Conservation (phyloP, 2,113 vertebrate genomes). For the Lates calcarifer region DNA sequence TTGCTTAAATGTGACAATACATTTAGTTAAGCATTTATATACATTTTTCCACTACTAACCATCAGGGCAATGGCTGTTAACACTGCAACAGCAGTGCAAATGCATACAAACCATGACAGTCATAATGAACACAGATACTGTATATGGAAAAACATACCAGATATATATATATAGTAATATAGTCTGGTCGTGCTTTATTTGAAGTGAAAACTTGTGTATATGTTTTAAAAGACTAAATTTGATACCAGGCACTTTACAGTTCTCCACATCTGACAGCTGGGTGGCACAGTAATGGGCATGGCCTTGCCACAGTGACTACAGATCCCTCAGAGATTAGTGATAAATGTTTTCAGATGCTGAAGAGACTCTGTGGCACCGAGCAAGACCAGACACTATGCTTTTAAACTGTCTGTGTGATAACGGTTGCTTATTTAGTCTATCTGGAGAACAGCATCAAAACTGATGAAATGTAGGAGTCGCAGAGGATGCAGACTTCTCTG, state of each 20-base stretch:
- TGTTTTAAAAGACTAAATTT: conserved; percentile 28
- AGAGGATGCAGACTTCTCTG: neutral
- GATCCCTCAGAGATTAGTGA: conserved; percentile 51
- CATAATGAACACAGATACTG: neutral
- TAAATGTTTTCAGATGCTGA: conserved; percentile 65
- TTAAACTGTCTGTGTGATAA: neutral
- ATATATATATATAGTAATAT: no score
- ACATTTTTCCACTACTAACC: neutral
- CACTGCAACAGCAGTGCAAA: neutral
- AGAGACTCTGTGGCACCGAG: conserved; percentile 19
- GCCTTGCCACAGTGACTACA: conserved; percentile 41
- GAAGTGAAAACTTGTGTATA: neutral
- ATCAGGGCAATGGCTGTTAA: neutral
- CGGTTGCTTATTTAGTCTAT: conserved; percentile 7
- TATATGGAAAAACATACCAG: neutral
- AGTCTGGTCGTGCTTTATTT: neutral
- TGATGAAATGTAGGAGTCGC: neutral
- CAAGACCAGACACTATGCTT: conserved; percentile 21
- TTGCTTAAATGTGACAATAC: neutral
- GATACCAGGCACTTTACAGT: conserved; percentile 3
- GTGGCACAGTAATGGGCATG: conserved; percentile 37
- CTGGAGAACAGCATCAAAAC: neutral
- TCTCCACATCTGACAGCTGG: conserved; percentile 29
- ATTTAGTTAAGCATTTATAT: neutral
- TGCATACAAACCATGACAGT: neutral